Evolutionary conservation across 1,140 invertebrate species (phyloP), one percentile per base, ranked within the genome.

Genomic region (Drosophila oshimai): DNA sequence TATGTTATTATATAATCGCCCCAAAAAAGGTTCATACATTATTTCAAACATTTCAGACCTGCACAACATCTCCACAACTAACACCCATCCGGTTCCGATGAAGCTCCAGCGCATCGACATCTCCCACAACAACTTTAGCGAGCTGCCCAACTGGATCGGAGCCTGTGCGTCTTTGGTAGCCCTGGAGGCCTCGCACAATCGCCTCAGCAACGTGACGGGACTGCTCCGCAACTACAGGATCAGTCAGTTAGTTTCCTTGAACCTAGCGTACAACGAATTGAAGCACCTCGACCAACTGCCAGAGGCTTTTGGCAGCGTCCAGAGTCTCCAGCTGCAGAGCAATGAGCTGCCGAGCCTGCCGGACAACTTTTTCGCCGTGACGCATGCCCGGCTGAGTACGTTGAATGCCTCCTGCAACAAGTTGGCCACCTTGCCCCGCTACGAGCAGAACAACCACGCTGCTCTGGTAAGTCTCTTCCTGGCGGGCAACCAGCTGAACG

Each of bases 371-470:
- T 96, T 97, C 84, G 92, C 93, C 6, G 94, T 94, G 22, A 90
- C 89, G 4, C 94, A 95, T 22, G 92, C 94, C 67, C 94, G 95
- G 65, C 87, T 97, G 58, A 94, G 93, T 71, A 92, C 95, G 1
- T 79, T 97, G 42, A 97, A 97, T 91, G 92, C 96, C 4, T 95
- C 95, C 1, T 96, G 96, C 84, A 97, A 97, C 90, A 93, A 94
- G 64, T 75, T 96, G 9, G 93, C 93, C 50, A 93, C 95, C 47
- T 90, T 96, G 74, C 95, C 95, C 3, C 90, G 90, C 4, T 91
- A 93, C 7, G 90, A 92, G 68, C 93, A 93, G 42, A 93, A 55
- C 91, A 94, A 34, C 92, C 94, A 77, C 92, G 93, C 71, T 90
- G 92, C 64, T 13, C 89, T 97, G 44, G 95, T 96, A 90, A 94